Conservation (phyloP, 2,797 vertebrate genomes). For the Chromis chromis region DNA sequence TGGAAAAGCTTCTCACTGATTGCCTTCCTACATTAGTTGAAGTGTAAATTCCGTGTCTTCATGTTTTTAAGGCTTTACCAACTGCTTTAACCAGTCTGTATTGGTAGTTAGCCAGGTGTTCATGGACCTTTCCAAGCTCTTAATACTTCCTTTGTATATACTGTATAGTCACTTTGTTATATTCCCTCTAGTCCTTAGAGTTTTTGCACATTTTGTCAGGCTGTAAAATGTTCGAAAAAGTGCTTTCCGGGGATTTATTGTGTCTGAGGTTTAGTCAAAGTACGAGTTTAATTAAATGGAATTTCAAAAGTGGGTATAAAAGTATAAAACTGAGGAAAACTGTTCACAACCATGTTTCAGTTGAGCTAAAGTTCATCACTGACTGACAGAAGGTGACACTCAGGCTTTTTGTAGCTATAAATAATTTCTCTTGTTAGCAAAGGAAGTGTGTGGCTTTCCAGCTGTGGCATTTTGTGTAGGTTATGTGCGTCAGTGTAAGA, state of each 20-base stretch:
- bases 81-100: slow-evolving; percentile 47
- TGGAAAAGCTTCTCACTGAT: slow-evolving; percentile 53
- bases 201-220: slow-evolving; percentile 48
- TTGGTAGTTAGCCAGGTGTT: slow-evolving; percentile 39
- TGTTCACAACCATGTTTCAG: slow-evolving; percentile 9
- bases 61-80: slow-evolving; percentile 36
- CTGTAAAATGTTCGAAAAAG: slow-evolving; percentile 36
- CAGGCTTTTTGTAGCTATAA: slow-evolving; percentile 1
- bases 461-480: neutral
- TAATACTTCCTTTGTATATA: slow-evolving; percentile 51
- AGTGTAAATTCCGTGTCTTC: slow-evolving; percentile 38
- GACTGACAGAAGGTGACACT: neutral
- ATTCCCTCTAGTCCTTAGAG: slow-evolving; percentile 23
- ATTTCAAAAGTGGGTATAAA: slow-evolving; percentile 17
- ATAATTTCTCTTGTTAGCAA: slow-evolving; percentile 9
- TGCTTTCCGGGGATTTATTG: slow-evolving; percentile 34
- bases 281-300: neutral
- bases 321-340: neutral
- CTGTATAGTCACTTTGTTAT: slow-evolving; percentile 43
- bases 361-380: neutral
- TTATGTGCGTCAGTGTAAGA: slow-evolving; percentile 3
- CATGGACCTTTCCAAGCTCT: slow-evolving; percentile 46
- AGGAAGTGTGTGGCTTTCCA: slow-evolving; percentile 4
- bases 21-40: slow-evolving; percentile 59
- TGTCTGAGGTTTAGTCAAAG: slow-evolving; percentile 13